Conservation (phyloP, 2,797 vertebrate genomes). For the Bothrops alternatus region DNA sequence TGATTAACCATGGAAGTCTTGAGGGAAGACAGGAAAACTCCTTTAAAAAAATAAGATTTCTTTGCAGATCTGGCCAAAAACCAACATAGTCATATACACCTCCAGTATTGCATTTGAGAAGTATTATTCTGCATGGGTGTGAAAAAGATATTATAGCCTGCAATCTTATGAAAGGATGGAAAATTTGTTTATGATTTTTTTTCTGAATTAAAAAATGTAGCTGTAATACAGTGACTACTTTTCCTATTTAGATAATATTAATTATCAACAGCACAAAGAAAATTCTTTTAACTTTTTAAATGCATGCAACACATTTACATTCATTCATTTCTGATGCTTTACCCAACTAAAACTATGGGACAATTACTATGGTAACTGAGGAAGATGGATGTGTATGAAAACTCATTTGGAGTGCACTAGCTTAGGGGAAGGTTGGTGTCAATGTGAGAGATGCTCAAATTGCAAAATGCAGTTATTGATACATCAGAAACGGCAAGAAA, state of each 20-base stretch:
- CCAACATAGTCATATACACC: neutral
- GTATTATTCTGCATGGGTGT: neutral
- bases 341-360: neutral
- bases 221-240: neutral
- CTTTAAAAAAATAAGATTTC: neutral
- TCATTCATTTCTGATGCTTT: neutral
- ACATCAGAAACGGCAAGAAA: neutral
- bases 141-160: neutral
- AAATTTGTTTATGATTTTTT: neutral
- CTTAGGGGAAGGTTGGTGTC: neutral
- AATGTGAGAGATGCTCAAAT: neutral
- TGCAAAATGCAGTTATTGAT: neutral
- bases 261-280: neutral
- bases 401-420: neutral
- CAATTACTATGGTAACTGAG: neutral
- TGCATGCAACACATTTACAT: neutral
- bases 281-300: neutral
- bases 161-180: neutral
- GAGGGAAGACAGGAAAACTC: no score
- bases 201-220: neutral
- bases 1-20: neutral
- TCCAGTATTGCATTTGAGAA: neutral
- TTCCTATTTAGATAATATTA: neutral
- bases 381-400: neutral
- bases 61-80: neutral